Conservation (phyloP, 2,113 vertebrate species). For the Pterophyllum scalare region DNA sequence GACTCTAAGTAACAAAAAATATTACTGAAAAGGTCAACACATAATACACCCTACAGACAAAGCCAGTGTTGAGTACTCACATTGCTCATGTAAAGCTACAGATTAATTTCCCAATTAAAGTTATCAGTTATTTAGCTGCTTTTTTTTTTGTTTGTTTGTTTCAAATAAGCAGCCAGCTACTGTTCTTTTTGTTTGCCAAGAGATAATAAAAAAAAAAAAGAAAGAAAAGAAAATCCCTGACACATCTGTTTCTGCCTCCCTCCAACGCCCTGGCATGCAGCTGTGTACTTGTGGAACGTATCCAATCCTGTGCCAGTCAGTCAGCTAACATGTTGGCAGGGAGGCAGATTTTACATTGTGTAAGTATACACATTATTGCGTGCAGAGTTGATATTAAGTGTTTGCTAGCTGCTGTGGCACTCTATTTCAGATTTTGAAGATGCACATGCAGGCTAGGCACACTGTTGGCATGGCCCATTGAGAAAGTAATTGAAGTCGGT, state of each 20-base stretch:
- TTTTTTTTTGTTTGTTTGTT: too few relatives aligned
- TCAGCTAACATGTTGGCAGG: not conserved
- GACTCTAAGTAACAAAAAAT: not conserved
- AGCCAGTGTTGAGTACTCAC: not conserved
- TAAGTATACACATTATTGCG: not conserved
- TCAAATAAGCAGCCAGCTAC: not conserved
- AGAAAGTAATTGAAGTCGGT: not conserved
- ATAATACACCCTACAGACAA: not conserved
- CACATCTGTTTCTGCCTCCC: not conserved
- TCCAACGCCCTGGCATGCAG: constrained; percentile 2
- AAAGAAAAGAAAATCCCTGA: not conserved
- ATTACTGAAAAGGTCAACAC: too few relatives aligned
- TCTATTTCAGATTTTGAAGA: not conserved
- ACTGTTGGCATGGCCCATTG: not conserved
- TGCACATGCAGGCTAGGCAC: not conserved
- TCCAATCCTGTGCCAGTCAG: constrained; percentile 2
- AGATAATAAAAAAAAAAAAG: not conserved
- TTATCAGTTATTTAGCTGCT: not conserved
- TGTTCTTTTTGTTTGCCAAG: not conserved
- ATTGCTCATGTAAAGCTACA: not conserved
- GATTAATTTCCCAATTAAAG: not conserved
- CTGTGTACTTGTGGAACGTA: constrained; percentile 2
- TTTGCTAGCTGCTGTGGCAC: not conserved
- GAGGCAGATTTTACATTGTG: not conserved
- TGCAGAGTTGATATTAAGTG: not conserved